phyloP scores from a whole-genome alignment of 2,113 vertebrate genomes.

The Hippolais icterina region DNA sequence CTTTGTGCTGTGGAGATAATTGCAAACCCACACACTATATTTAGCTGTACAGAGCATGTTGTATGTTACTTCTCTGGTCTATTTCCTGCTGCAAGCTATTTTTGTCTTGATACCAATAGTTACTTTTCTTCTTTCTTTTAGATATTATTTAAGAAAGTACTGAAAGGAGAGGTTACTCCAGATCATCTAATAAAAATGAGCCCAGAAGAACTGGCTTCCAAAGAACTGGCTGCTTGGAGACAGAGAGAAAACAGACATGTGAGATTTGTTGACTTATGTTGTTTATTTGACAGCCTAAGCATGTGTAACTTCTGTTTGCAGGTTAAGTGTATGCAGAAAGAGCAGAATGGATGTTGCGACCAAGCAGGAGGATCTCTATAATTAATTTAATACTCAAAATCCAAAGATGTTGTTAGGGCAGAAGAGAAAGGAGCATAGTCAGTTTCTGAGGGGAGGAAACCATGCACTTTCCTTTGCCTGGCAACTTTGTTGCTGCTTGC shows the following conservation, averaged over 20 bases:
- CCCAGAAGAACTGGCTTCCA: slow-evolving; percentile 96
- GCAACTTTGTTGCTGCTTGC: neutral
- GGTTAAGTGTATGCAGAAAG: neutral
- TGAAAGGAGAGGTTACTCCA: slow-evolving; percentile 94
- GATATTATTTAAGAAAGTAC: slow-evolving; percentile 94
- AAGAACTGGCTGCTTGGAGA: slow-evolving; percentile 97
- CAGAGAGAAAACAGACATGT: slow-evolving; percentile 96
- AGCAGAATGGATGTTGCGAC: neutral
- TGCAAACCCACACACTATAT: neutral
- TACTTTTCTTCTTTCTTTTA: slow-evolving; percentile 57
- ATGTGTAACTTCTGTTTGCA: neutral
- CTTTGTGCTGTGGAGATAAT: neutral
- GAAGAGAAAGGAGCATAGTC: neutral
- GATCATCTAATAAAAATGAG: slow-evolving; percentile 94
- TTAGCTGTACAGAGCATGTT: neutral
- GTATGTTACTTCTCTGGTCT: neutral
- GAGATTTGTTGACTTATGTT: slow-evolving; percentile 38
- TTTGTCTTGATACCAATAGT: neutral
- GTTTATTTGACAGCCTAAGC: neutral
- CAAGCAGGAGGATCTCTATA: neutral
- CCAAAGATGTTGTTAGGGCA: neutral
- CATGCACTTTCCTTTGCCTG: neutral
- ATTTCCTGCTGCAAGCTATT: neutral
- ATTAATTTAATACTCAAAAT: neutral
- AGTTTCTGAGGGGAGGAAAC: neutral